Evolutionary conservation across 2,888 invertebrate genomes (phyloP).

Genomic region (Agrochola lychnidis): DNA sequence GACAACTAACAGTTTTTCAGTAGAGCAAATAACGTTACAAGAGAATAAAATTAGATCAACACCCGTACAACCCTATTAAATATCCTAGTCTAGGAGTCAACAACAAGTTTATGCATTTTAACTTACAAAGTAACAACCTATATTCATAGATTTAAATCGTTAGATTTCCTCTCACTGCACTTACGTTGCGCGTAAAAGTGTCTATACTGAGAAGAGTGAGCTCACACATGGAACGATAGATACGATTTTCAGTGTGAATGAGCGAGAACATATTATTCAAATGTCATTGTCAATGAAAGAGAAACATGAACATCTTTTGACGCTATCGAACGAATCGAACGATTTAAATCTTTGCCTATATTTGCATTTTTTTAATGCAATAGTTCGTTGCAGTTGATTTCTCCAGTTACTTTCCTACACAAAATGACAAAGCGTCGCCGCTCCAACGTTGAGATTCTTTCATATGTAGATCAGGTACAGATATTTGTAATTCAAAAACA

Average conservation of each 20-base stretch:
- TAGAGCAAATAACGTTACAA: not conserved
- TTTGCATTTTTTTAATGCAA: conserved; percentile 8
- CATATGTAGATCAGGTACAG: conserved; percentile 49
- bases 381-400: conserved; percentile 2
- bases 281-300: not conserved
- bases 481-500: conserved; percentile 57
- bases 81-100: not conserved
- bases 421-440: conserved; percentile 20
- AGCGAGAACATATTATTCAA: not conserved
- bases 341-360: not conserved
- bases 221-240: not conserved
- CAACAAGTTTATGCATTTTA: not conserved
- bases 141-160: not conserved
- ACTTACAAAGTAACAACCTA: not conserved
- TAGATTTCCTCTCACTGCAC: not conserved
- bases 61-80: not conserved
- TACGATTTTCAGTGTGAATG: not conserved
- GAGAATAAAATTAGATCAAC: not conserved
- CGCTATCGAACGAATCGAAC: not conserved
- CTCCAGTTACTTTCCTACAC: conserved; percentile 3
- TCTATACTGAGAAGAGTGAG: not conserved
- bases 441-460: conserved; percentile 47
- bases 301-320: not conserved
- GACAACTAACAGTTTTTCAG: not conserved
- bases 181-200: not conserved